These are phyloP conservation scores for Glaucidium brasilianum DNA, from an alignment of 2,113 vertebrate genomes.

Conservation along the genomic window DNA sequence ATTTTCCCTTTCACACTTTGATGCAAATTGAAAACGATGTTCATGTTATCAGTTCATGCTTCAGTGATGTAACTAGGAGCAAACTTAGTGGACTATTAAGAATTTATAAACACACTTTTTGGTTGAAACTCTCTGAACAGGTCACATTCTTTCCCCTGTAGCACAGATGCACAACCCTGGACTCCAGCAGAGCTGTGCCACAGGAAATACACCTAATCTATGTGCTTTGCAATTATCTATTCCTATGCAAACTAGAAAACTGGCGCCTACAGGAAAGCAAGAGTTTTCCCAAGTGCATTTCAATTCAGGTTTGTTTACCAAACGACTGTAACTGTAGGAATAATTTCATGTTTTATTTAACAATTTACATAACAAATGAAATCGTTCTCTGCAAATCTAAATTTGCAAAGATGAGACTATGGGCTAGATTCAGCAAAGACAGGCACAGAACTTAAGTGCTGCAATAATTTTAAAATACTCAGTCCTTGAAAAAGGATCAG, in stretches of 20 bases:
- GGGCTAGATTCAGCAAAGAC: background rate
- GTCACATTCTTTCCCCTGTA: background rate
- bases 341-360: background rate
- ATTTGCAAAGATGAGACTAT: background rate
- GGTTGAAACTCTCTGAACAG: background rate
- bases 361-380: background rate
- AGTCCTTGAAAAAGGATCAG: background rate
- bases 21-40: background rate
- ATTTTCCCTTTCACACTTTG: background rate
- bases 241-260: background rate
- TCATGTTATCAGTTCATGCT: background rate
- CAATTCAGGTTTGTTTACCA: background rate
- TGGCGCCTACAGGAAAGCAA: background rate
- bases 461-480: background rate
- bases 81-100: background rate
- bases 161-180: background rate
- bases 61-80: background rate
- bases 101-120: background rate
- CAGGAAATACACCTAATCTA: background rate
- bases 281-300: background rate
- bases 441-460: background rate
- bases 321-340: background rate
- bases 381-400: background rate
- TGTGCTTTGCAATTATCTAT: background rate
- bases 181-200: background rate